phyloP scores from a whole-genome alignment of 2,113 vertebrate species.

The Alligator mississippiensis region DNA sequence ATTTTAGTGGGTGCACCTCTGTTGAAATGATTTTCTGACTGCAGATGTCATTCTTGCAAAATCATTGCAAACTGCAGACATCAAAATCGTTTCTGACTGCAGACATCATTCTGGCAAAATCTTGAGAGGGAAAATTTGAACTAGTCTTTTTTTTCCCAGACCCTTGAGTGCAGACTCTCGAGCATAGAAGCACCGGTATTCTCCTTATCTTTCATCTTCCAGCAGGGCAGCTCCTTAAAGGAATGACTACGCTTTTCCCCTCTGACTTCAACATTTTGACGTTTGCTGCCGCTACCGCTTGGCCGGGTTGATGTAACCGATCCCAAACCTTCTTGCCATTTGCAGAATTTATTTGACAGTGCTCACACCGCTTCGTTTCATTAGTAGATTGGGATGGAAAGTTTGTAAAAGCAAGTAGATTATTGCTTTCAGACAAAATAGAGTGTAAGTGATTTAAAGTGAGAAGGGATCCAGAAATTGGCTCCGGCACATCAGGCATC shows the following conservation, averaged over 20 bases:
- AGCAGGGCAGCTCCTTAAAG: neutral
- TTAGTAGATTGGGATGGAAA: slow-evolving; percentile 57
- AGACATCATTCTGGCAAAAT: neutral
- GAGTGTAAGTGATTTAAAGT: slow-evolving; percentile 17
- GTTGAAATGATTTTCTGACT: neutral
- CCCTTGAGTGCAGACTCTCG: too few relatives aligned
- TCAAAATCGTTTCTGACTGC: too few relatives aligned
- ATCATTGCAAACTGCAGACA: neutral
- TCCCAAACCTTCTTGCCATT: neutral
- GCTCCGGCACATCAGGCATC: slow-evolving; percentile 33
- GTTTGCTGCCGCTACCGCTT: neutral
- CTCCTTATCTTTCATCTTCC: neutral
- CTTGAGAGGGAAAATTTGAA: neutral
- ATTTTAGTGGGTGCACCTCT: neutral
- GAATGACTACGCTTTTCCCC: neutral
- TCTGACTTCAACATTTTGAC: neutral
- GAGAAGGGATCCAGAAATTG: slow-evolving; percentile 34
- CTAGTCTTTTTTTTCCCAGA: too few relatives aligned
- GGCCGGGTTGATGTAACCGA: neutral
- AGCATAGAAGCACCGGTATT: neutral
- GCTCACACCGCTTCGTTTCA: slow-evolving; percentile 43
- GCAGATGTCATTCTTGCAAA: neutral
- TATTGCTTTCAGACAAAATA: slow-evolving; percentile 54
- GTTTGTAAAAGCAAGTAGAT: slow-evolving; percentile 62
- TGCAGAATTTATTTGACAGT: slow-evolving; percentile 34